Conservation (phyloP, 2,888 invertebrate species). For the Synergus umbraculus region DNA sequence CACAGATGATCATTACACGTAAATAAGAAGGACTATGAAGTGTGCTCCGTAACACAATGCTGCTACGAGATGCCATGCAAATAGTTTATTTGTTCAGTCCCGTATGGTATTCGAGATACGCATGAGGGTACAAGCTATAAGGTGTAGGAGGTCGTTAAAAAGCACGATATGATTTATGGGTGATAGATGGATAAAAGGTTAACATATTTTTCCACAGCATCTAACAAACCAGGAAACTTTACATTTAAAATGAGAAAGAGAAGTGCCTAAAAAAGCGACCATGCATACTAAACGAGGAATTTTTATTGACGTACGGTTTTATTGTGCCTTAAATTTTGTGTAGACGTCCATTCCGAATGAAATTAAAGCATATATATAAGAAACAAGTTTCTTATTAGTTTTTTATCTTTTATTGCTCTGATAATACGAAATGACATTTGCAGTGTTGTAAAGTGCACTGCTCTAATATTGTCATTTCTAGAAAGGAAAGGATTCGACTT, state of each 20-base stretch:
- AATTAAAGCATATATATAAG: no score
- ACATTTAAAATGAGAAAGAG: constrained; percentile 31
- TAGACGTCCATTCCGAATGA: background rate
- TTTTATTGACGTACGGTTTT: background rate
- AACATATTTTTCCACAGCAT: constrained; percentile 2
- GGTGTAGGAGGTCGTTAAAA: constrained; percentile 31
- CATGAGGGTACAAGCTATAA: constrained; percentile 26
- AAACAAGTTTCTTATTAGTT: background rate
- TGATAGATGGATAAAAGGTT: constrained; percentile 30
- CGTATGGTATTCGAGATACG: constrained; percentile 38
- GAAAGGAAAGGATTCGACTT: constrained; percentile 19
- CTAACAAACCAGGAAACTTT: constrained; percentile 20
- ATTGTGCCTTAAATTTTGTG: constrained; percentile 9
- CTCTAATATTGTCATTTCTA: constrained; percentile 2
- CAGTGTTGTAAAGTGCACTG: background rate
- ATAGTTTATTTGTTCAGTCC: constrained; percentile 41
- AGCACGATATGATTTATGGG: constrained; percentile 29
- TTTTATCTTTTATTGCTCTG: background rate
- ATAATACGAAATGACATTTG: background rate
- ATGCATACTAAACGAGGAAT: constrained; percentile 9
- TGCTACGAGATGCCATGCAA: constrained; percentile 34
- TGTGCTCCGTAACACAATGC: constrained; percentile 37
- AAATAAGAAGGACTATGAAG: constrained; percentile 37
- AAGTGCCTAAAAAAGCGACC: background rate
- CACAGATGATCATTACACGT: background rate